Evolutionary conservation across 2,113 vertebrate species (phyloP).

Genomic region (Pachycephala philippinensis): DNA sequence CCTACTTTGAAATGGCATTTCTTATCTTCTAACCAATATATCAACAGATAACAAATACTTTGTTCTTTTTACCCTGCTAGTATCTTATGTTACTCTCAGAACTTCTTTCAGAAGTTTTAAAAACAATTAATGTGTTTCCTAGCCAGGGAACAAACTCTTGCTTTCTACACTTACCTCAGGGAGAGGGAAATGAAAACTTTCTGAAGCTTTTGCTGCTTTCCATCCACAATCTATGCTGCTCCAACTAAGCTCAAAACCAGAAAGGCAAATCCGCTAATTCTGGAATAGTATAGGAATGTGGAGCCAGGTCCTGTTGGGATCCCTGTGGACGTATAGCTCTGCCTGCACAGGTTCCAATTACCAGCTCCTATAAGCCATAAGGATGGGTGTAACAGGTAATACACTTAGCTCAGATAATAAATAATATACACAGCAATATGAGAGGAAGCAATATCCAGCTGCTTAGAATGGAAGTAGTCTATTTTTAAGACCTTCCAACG

Average conservation of each 20-base stretch:
- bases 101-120: not conserved
- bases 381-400: not conserved
- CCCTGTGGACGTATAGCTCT: not conserved
- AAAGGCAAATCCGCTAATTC: not conserved
- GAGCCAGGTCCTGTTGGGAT: not conserved
- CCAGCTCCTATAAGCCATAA: not conserved
- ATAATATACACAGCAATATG: slow-evolving; percentile 25
- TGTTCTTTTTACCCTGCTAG: not conserved
- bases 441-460: slow-evolving; percentile 4
- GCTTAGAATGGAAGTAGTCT: not conserved
- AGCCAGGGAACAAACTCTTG: not conserved
- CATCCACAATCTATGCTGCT: not conserved
- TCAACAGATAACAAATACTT: not conserved
- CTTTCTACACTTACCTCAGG: not conserved
- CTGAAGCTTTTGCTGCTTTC: not conserved
- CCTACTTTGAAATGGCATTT: not conserved
- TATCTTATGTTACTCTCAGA: not conserved
- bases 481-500: not conserved
- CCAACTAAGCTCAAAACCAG: not conserved
- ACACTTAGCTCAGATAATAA: slow-evolving; percentile 5
- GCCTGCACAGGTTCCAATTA: not conserved
- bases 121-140: not conserved
- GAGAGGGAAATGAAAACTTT: not conserved
- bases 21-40: not conserved
- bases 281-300: not conserved